Conservation (phyloP, 2,797 vertebrate species). For the Enteromius fasciolatus region DNA sequence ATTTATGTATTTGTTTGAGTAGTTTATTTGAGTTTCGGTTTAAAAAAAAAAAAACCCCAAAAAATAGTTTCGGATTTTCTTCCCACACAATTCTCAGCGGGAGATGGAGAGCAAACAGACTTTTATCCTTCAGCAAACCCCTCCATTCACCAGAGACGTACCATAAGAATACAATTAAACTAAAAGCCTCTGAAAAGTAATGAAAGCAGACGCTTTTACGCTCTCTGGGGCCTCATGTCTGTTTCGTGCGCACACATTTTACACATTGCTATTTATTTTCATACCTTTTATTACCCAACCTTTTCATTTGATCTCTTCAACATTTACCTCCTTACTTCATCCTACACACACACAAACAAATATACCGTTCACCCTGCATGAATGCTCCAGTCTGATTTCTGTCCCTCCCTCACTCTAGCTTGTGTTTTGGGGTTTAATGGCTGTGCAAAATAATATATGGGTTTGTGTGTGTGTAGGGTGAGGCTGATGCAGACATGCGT, state of each 20-base stretch:
- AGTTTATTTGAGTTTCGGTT: conserved; percentile 21
- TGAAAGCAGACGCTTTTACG: conserved; percentile 34
- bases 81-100: conserved; percentile 37
- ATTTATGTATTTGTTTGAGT: conserved; percentile 31
- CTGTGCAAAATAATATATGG: not conserved
- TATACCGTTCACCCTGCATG: conserved; percentile 13
- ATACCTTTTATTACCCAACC: conserved; percentile 33
- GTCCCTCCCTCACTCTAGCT: not conserved
- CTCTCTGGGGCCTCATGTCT: conserved; percentile 38
- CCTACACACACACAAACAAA: conserved; percentile 28
- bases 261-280: conserved; percentile 38
- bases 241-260: conserved; percentile 20
- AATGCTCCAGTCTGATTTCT: conserved; percentile 18
- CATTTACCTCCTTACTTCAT: conserved; percentile 24
- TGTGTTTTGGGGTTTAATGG: conserved; percentile 23
- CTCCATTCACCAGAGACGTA: conserved; percentile 39
- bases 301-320: conserved; percentile 31
- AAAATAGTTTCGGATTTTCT: conserved; percentile 18
- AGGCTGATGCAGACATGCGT: not conserved
- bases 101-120: conserved; percentile 45
- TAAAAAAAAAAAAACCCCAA: not conserved
- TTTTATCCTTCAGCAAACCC: conserved; percentile 53
- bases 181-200: conserved; percentile 47
- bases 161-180: conserved; percentile 50
- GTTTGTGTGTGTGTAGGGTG: not conserved